Evolutionary conservation across 2,888 invertebrate genomes (phyloP), one percentile per base, ranked within the genome.

Genomic region (Abrostola triplasia): DNA sequence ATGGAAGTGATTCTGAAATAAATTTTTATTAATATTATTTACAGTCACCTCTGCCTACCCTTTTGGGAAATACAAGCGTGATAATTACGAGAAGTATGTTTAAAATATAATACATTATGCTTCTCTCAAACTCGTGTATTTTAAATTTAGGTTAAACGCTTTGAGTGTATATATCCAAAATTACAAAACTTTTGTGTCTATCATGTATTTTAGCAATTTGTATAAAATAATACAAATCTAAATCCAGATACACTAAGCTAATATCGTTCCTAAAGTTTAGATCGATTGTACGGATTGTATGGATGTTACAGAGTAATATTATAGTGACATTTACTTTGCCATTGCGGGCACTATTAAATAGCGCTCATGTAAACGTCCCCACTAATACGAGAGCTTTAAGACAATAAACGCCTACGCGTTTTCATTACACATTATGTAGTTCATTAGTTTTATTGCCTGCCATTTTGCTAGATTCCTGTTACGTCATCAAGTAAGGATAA

Each of bases 371-470:
- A 60, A 67, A 72, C 62, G 56, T 74, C 49, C 63, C 44, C n/a
- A 49, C 75, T 55, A 44, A 58, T 75, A 51, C 66, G 66, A 60
- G 60, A 60, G 67, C 72, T 66, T 54, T 60, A 38, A 71, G 64
- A 59, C 67, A 67, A 36, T 77, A 68, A 79, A 80, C 67, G 62
- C 67, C 74, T 71, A 56, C 80, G 44, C 47, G 61, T 68, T 79
- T 77, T 74, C 77, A 74, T 71, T 70, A 70, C 63, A 60, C 59
- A 74, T 77, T 66, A 77, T 53, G 47, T 57, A 77, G 53, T 66
- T 74, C 77, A 70, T 77, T 77, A 80, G 65, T 79, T 77, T 77
- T 77, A 77, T 77, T 73, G 58, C 80, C 44, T 62, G 59, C 67
- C 52, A 66, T 77, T 79, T 64, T 44, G 36, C 38, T 60, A 52